Percentiles rank a stretch among this genome's conserved stretches.
Evolutionary conservation across 2,113 vertebrate genomes (phyloP).

Genomic region (Platanista minor): DNA sequence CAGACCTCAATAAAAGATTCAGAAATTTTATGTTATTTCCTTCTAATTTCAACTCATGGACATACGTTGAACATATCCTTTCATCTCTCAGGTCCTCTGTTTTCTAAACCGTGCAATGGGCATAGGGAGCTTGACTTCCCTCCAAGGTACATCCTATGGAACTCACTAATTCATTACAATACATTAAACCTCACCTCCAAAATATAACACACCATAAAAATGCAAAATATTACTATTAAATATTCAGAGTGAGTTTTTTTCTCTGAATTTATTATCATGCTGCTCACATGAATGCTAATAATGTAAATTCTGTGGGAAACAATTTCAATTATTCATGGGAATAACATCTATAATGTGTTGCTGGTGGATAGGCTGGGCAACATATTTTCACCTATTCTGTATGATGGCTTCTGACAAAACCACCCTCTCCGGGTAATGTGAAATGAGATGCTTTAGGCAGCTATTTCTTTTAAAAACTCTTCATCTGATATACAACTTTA

Average conservation of each 20-base stretch:
- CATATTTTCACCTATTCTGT: background rate
- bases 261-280: constrained; percentile 12
- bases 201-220: background rate
- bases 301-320: constrained; percentile 22
- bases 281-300: constrained; percentile 24
- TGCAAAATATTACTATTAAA: constrained; percentile 30
- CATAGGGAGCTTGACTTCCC: background rate
- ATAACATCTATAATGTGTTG: background rate
- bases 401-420: constrained; percentile 29
- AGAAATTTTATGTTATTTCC: background rate
- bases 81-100: background rate
- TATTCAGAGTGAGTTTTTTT: background rate
- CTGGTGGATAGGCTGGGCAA: background rate
- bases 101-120: background rate
- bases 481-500: background rate
- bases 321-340: constrained; percentile 43
- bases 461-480: constrained; percentile 48
- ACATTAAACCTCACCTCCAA: background rate
- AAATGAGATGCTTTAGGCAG: constrained; percentile 49
- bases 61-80: background rate
- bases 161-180: background rate
- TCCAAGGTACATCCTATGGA: background rate
- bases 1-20: background rate
- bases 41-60: background rate
- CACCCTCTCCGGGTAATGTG: background rate